Percentiles rank a stretch among this genome's conserved stretches.
These are phyloP conservation scores for Macrotis lagotis DNA, from an alignment of 2,113 vertebrate species.

Conservation along the genomic window DNA sequence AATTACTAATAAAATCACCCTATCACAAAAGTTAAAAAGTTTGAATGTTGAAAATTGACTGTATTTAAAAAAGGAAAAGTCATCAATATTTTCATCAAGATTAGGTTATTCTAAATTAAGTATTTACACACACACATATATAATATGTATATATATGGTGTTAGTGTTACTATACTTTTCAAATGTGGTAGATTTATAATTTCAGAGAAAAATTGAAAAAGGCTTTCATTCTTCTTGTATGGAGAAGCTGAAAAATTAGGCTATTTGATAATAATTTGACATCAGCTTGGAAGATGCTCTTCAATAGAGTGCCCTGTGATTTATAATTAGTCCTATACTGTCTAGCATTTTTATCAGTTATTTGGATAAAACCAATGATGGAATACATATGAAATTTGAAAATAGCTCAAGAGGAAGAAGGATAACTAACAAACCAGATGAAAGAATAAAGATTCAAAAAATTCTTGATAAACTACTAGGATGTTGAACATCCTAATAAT, in stretches of 20 bases:
- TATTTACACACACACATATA: too few relatives aligned
- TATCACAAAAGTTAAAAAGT: neutral
- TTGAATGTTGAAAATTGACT: neutral
- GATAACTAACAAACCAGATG: neutral
- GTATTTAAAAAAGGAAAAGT: neutral
- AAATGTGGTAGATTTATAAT: neutral
- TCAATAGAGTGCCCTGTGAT: neutral
- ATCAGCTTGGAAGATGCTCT: neutral
- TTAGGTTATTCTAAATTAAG: neutral
- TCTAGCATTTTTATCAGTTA: neutral
- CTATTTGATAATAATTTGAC: neutral
- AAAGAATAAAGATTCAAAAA: neutral
- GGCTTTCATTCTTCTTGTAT: neutral
- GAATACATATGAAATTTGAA: neutral
- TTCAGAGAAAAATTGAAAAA: neutral
- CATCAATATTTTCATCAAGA: neutral
- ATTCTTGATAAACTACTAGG: neutral
- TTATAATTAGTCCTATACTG: neutral
- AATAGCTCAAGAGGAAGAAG: neutral
- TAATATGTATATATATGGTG: too few relatives aligned
- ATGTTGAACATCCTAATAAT: too few relatives aligned
- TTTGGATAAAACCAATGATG: neutral
- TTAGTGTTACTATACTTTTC: neutral
- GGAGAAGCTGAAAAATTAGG: neutral
- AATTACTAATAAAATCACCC: neutral